Base-by-base conservation (phyloP, 2,888 invertebrate genomes). In the Marasmarcha lunaedactyla region DNA sequence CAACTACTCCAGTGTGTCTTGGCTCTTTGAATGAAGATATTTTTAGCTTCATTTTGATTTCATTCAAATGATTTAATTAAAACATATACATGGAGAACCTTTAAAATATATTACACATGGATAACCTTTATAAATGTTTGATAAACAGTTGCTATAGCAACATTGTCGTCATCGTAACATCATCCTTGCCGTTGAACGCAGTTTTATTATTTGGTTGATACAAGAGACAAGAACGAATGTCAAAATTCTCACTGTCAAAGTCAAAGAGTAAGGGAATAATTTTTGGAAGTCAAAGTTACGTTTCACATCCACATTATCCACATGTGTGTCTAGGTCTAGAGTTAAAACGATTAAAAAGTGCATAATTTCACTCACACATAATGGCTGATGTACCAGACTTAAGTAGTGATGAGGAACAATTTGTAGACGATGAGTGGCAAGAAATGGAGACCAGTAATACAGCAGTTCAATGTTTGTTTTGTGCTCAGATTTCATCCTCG, bases 1-100 rank as follows among this genome's bases (percentile, higher is more conserved):
- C 91, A 9, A 95, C 91, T n/a, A 93, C 87, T 53, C 91, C 92
- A 45, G 79, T 81, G 67, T 93, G 91, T 42, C 91, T 89, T 13
- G 90, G 88, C 55, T 90, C 91, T 59, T 91, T 91, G 51, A 90
- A 89, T 44, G 91, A 72, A 33, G 90, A 89, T 50, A 92, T 89
- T 86, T 95, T 94, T 48, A 95, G 86, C 68, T 91, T 89, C 95
- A 95, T 95, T 51, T 42, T 48, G 14, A 9, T 33, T 33, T 6
- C 5, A 25, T 25, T 25, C 9, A 9, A 25, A 9, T 25, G 9
- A 25, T 9, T 37, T 25, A 9, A 25, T 9, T 9, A 25, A 25
- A 25, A 5, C 9, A 25, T 25, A 25, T 25, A 25, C 5, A 25
- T n/a, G n/a, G n/a, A n/a, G n/a, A 25, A 5, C 6, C 25, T 25